Evolutionary conservation across 1,140 invertebrate species (phyloP), one percentile per base, ranked within the genome.

Genomic region (Scaptomyza hsui): DNA sequence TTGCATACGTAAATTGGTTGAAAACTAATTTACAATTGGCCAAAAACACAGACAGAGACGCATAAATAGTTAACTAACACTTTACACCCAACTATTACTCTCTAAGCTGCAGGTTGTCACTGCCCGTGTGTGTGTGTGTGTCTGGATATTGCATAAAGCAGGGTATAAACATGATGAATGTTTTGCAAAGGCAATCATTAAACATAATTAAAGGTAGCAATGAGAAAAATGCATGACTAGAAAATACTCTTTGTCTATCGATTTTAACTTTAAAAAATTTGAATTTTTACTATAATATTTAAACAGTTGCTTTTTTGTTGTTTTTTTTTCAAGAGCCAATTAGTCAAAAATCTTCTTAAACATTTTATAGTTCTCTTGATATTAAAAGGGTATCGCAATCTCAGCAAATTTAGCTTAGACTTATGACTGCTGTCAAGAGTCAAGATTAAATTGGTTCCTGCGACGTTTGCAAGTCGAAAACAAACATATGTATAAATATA

Each of bases 21-120:
- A 67, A 71, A 71, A 65, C 62, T 71, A 71, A 70, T 71, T 71
- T 56, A 44, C 44, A 71, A 57, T 71, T 65, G 61, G 39, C 9
- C 68, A 51, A 52, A 29, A 57, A 65, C 47, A 52, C 61, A 71
- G 68, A 57, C 61, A 21, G 18, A 51, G 61, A 16, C 21, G 15
- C 61, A 71, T 71, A 51, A 71, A 71, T 71, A 71, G 61, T 65
- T 71, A 65, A 71, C 35, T 29, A 57, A 56, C 68, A 48, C 52
- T 71, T 57, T 71, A 51, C 68, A 57, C 51, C 21, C 51, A 29
- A 49, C 45, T 41, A 65, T 19, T 13, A 37, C 32, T 37, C 32
- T 37, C 32, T 44, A 57, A 64, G 45, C 61, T 24, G 24, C 37
- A 55, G 52, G 21, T 47, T 26, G 19, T 19, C n/a, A 47, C 12